phyloP scores from a whole-genome alignment of 2,888 invertebrate species.

The Halictus ligatus region DNA sequence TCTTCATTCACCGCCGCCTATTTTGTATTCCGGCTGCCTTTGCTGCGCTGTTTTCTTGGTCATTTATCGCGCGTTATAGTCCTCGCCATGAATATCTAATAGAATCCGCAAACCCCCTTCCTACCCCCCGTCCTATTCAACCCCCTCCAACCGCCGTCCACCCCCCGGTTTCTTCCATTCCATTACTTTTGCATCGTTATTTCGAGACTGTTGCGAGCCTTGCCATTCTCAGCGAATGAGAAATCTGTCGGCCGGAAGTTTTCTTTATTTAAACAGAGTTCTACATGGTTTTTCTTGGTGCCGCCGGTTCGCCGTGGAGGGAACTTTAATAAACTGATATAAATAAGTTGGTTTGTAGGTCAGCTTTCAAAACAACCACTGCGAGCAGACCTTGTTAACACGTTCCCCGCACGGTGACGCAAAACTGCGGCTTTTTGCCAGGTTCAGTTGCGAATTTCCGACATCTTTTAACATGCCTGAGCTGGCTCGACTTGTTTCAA shows the following conservation, averaged over 20 bases:
- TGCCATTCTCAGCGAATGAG: constrained; percentile 13
- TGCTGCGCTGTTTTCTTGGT: constrained; percentile 53
- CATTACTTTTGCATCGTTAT: constrained; percentile 47
- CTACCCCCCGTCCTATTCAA: not conserved
- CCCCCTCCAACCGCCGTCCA: not conserved
- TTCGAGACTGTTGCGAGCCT: constrained; percentile 29
- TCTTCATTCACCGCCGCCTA: constrained; percentile 53
- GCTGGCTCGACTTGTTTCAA: not conserved
- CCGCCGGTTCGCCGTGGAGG: not conserved
- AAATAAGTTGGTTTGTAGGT: constrained; percentile 7
- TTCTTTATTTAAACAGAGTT: not conserved
- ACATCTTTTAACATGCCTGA: not conserved
- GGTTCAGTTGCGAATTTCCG: not conserved
- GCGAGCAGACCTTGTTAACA: not conserved
- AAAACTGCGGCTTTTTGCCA: not conserved
- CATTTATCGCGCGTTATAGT: constrained; percentile 57
- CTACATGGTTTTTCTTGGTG: not conserved
- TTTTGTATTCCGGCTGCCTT: constrained; percentile 49
- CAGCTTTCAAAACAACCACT: not conserved
- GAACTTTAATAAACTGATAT: not conserved
- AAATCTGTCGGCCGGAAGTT: not conserved
- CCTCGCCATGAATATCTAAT: constrained; percentile 59
- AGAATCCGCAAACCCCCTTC: constrained; percentile 23
- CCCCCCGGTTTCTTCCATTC: constrained; percentile 26
- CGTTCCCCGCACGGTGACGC: not conserved